These are phyloP conservation scores for Lysandra coridon DNA, from an alignment of 2,888 invertebrate genomes.

Conservation along the genomic window DNA sequence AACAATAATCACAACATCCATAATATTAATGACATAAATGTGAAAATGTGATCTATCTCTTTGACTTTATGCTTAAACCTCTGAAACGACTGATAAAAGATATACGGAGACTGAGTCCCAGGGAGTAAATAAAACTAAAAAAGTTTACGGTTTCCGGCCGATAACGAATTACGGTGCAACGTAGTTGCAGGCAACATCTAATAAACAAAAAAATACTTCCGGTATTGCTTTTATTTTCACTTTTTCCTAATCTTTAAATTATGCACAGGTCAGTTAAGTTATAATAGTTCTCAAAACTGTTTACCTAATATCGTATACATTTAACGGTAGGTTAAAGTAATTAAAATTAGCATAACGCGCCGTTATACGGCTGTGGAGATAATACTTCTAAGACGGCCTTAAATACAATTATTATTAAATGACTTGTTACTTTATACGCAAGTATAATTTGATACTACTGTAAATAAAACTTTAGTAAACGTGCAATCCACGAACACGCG, in stretches of 20 bases:
- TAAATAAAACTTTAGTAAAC: background rate
- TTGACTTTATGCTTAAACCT: background rate
- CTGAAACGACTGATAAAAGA: too few species aligned
- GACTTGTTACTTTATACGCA: background rate
- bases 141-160: background rate
- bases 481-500: too few species aligned
- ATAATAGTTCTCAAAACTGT: background rate
- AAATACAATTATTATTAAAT: conserved; percentile 4
- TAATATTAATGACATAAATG: too few species aligned
- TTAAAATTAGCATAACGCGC: conserved; percentile 5
- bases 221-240: background rate
- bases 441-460: background rate
- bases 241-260: background rate
- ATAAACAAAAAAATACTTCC: background rate
- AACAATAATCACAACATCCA: too few species aligned
- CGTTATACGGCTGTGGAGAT: background rate
- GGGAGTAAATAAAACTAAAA: too few species aligned
- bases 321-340: conserved; percentile 23
- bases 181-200: background rate
- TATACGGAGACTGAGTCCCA: too few species aligned
- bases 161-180: background rate
- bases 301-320: background rate
- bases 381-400: background rate
- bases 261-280: background rate
- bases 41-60: too few species aligned